Evolutionary conservation across 2,888 invertebrate species (phyloP).

Genomic region (Tenthredo mesomela): DNA sequence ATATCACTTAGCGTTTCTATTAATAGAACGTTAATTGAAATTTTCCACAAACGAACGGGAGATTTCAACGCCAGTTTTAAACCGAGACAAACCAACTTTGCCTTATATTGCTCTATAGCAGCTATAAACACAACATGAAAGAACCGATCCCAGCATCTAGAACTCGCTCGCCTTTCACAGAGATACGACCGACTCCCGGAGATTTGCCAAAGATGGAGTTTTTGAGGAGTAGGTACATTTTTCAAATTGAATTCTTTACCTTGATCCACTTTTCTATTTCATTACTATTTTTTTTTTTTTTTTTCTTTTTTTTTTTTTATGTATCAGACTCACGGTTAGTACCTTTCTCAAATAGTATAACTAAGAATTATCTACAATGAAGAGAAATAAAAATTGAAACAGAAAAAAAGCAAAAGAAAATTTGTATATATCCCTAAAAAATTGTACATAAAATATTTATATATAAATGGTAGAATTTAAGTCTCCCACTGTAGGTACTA

Average conservation of each 20-base stretch:
- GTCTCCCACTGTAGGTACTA: conserved; percentile 60
- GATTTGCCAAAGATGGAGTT: conserved; percentile 29
- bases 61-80: conserved; percentile 44
- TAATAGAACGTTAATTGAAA: conserved; percentile 34
- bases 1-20: conserved; percentile 21
- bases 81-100: conserved; percentile 22
- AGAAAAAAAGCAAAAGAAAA: background rate
- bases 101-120: conserved; percentile 17
- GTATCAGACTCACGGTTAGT: no score
- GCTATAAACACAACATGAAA: conserved; percentile 2
- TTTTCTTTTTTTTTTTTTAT: background rate
- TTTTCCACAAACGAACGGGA: conserved; percentile 40
- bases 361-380: background rate
- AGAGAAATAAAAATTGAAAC: background rate
- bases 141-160: background rate
- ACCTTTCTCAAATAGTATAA: background rate
- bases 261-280: background rate
- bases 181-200: background rate
- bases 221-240: background rate
- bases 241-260: background rate
- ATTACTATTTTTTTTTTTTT: background rate
- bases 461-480: background rate
- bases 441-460: background rate
- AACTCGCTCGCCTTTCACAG: conserved; percentile 23
- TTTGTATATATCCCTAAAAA: background rate